Percentiles rank a stretch among this genome's conserved stretches.
These are phyloP conservation scores for Pardosa pseudoannulata DNA, from an alignment of 2,888 invertebrate genomes.

Conservation along the genomic window DNA sequence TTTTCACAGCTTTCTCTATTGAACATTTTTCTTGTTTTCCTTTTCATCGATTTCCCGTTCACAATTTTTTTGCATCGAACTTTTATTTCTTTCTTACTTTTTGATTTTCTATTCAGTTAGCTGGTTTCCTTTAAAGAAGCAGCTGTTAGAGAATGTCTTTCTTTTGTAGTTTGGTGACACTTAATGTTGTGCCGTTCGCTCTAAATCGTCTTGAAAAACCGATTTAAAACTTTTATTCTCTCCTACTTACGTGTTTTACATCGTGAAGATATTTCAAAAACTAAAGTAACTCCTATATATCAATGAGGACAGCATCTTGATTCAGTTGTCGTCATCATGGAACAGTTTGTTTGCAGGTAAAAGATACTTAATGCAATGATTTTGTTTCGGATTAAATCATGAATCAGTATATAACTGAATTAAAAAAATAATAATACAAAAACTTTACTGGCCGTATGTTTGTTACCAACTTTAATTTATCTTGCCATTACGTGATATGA, in stretches of 20 bases:
- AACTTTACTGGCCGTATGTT: no score
- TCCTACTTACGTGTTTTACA: neutral
- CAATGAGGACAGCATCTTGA: no score
- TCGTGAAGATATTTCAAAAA: neutral
- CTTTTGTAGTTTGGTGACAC: slow-evolving; percentile 7
- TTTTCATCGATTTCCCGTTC: neutral
- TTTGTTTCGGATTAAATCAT: no score
- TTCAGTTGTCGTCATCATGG: no score
- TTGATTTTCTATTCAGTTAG: neutral
- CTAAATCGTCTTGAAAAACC: slow-evolving; percentile 1
- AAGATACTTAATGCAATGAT: no score
- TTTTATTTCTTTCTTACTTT: neutral
- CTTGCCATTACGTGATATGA: no score
- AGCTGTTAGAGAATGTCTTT: neutral
- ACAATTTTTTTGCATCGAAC: neutral
- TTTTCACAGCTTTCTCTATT: neutral
- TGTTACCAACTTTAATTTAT: no score
- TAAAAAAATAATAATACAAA: no score
- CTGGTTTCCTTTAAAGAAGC: neutral
- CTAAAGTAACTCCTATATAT: no score
- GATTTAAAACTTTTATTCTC: neutral
- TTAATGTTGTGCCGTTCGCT: neutral
- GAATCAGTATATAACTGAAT: no score
- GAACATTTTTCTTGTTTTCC: neutral
- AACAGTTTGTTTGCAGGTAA: no score